Conservation (phyloP, 2,888 invertebrate species). For the Dilophus febrilis region DNA sequence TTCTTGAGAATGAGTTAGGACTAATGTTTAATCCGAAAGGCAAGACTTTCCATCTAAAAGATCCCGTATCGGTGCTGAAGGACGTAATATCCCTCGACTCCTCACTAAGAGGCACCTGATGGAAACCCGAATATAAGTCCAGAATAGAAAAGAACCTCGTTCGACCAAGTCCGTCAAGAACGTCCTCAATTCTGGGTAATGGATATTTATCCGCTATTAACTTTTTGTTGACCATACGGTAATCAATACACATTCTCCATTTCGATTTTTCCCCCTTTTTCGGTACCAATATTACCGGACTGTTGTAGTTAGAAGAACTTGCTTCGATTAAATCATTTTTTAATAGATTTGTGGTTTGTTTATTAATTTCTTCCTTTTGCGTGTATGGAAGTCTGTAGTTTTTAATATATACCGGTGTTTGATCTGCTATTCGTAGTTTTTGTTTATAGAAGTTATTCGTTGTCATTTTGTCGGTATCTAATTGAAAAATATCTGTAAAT, state of each 20-base stretch:
- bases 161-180: slow-evolving; percentile 6
- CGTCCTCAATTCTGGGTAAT: slow-evolving; percentile 6
- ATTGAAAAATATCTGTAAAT: slow-evolving; percentile 10
- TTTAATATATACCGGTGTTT: slow-evolving; percentile 12
- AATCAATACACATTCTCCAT: slow-evolving; percentile 6
- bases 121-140: slow-evolving; percentile 1
- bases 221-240: not conserved
- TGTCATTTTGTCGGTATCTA: slow-evolving; percentile 10
- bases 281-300: slow-evolving; percentile 13
- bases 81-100: not conserved
- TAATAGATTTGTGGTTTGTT: slow-evolving; percentile 11
- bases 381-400: slow-evolving; percentile 11
- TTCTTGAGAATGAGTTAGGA: slow-evolving; percentile 14
- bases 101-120: not conserved
- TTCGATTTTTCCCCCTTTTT: slow-evolving; percentile 9
- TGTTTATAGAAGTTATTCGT: slow-evolving; percentile 14
- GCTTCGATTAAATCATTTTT: slow-evolving; percentile 10
- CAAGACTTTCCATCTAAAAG: slow-evolving; percentile 12
- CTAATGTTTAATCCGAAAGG: slow-evolving; percentile 14
- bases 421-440: slow-evolving; percentile 9
- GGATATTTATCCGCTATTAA: slow-evolving; percentile 6
- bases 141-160: slow-evolving; percentile 3
- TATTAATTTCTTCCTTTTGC: slow-evolving; percentile 11
- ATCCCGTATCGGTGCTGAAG: slow-evolving; percentile 6
- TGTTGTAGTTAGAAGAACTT: slow-evolving; percentile 11